phyloP scores from a whole-genome alignment of 2,888 invertebrate genomes.

The Ypsolopha sequella region DNA sequence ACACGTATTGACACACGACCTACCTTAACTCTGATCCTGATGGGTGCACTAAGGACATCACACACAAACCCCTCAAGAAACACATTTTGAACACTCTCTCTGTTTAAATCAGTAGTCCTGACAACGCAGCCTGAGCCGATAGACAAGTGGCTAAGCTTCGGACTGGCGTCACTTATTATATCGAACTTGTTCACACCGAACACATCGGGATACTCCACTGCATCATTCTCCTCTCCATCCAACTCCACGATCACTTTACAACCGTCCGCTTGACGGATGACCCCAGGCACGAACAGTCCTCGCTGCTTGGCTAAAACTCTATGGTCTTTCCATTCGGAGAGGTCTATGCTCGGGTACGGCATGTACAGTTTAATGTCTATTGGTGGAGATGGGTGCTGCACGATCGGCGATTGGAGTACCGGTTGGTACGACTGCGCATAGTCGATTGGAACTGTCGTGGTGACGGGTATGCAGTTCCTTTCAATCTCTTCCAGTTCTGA shows the following conservation, averaged over 20 bases:
- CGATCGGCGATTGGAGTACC: conserved; percentile 44
- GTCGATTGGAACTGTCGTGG: conserved; percentile 28
- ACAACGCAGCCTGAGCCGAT: conserved; percentile 87
- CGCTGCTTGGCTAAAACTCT: conserved; percentile 90
- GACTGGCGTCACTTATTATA: conserved; percentile 94
- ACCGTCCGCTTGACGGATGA: conserved; percentile 81
- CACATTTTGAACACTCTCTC: conserved; percentile 75
- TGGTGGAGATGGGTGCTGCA: conserved; percentile 66
- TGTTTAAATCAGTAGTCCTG: conserved; percentile 70
- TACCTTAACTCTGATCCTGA: conserved; percentile 62
- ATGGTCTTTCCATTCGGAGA: conserved; percentile 95
- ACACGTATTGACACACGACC: conserved; percentile 13
- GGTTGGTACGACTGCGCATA: conserved; percentile 39
- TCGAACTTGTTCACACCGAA: conserved; percentile 85
- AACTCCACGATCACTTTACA: conserved; percentile 85
- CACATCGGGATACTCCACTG: conserved; percentile 81
- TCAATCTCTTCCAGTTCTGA: conserved; percentile 81
- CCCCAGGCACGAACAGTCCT: conserved; percentile 87
- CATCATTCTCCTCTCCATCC: conserved; percentile 80
- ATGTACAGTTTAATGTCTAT: conserved; percentile 61
- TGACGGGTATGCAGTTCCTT: conserved; percentile 51
- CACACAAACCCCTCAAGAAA: conserved; percentile 89
- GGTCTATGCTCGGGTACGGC: conserved; percentile 78
- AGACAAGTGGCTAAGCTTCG: conserved; percentile 84
- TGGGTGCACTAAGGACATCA: conserved; percentile 58